phyloP scores from a whole-genome alignment of 2,797 vertebrate genomes.

The Erpetoichthys calabaricus region DNA sequence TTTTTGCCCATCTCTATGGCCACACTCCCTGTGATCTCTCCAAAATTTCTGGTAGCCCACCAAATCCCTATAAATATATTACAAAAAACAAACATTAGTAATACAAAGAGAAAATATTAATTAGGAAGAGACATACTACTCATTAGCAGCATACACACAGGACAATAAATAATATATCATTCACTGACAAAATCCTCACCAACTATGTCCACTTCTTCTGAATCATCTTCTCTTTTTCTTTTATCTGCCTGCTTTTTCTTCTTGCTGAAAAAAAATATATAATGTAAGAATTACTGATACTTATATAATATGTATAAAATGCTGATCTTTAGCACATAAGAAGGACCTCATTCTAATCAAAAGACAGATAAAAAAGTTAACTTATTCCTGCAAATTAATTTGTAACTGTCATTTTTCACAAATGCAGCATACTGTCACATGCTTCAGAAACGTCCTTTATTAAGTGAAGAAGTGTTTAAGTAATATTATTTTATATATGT shows the following conservation, averaged over 20 bases:
- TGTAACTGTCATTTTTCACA: too few species aligned
- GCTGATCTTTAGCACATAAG: neutral
- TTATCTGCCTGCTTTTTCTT: conserved; percentile 72
- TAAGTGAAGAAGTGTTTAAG: too few species aligned
- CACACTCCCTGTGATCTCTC: conserved; percentile 75
- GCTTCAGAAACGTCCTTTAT: too few species aligned
- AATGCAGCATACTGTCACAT: too few species aligned
- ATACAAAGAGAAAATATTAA: conserved; percentile 7
- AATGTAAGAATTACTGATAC: neutral
- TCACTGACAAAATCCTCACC: conserved; percentile 42
- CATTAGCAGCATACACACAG: neutral
- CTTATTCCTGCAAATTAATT: neutral
- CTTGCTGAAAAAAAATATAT: conserved; percentile 44
- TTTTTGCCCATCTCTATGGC: conserved; percentile 88
- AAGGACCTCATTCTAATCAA: neutral
- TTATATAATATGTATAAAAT: neutral
- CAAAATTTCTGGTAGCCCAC: conserved; percentile 71
- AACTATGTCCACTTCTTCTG: conserved; percentile 62
- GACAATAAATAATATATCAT: neutral
- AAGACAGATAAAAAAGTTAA: neutral
- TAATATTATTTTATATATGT: too few species aligned
- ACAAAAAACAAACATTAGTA: neutral
- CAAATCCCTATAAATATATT: conserved; percentile 60
- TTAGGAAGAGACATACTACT: too few species aligned
- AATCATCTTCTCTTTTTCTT: conserved; percentile 58